These are phyloP conservation scores for Eueides isabella DNA, from an alignment of 1,140 invertebrate genomes.

Conservation along the genomic window DNA sequence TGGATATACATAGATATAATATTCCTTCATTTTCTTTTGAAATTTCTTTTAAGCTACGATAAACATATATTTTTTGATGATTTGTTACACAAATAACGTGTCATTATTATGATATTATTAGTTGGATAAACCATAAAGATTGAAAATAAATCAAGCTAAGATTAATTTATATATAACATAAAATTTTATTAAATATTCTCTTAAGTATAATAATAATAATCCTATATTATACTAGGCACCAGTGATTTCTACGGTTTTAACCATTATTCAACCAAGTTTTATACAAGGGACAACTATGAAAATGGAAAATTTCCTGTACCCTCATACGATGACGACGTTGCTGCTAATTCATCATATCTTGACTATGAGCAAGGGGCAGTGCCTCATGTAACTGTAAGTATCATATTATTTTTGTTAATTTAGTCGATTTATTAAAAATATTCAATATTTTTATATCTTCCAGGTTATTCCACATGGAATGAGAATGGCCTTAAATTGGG, in stretches of 20 bases:
- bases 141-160: no score
- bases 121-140: no score
- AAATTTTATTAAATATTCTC: no score
- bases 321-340: slow-evolving; percentile 62
- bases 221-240: slow-evolving; percentile 43
- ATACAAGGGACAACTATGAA: slow-evolving; percentile 42
- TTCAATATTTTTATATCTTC: neutral
- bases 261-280: slow-evolving; percentile 60
- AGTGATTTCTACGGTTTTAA: slow-evolving; percentile 74
- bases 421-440: no score
- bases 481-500: slow-evolving; percentile 61
- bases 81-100: no score
- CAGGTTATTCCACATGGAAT: slow-evolving; percentile 62
- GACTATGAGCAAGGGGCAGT: slow-evolving; percentile 50
- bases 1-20: neutral
- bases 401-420: neutral
- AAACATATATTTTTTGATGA: no score
- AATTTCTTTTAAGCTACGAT: no score
- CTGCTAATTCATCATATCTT: slow-evolving; percentile 45
- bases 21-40: no score
- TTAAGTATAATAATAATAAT: no score
- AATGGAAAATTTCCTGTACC: slow-evolving; percentile 49
- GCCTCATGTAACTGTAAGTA: slow-evolving; percentile 52
- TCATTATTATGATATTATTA: no score
- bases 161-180: no score